Percentiles rank a stretch among this genome's conserved stretches.
Conservation (phyloP, 1,140 invertebrate genomes). For the Oppia nitens region DNA sequence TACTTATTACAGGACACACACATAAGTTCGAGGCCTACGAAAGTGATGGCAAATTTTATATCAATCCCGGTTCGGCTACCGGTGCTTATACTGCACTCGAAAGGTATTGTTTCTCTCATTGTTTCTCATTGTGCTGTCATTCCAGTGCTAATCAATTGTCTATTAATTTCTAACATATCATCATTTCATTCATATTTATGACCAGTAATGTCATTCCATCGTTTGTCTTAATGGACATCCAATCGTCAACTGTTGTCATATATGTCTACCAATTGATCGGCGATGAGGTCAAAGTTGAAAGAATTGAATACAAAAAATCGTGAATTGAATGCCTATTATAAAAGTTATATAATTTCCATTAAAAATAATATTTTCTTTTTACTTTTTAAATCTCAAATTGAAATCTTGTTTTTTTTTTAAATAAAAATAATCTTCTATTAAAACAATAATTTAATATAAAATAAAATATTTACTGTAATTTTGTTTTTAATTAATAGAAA, state of each 20-base stretch:
- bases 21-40: constrained; percentile 98
- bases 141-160: not conserved
- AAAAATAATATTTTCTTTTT: too few species aligned
- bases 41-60: constrained; percentile 97
- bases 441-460: too few species aligned
- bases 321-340: not conserved
- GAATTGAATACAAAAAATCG: constrained; percentile 85
- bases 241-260: constrained; percentile 88
- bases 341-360: too few species aligned
- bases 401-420: too few species aligned
- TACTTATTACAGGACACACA: constrained; percentile 94
- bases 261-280: constrained; percentile 95
- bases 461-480: too few species aligned
- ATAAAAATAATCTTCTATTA: too few species aligned
- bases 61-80: constrained; percentile 97
- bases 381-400: too few species aligned
- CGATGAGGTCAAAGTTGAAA: constrained; percentile 96
- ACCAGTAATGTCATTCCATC: constrained; percentile 76
- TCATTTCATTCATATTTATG: constrained; percentile 21
- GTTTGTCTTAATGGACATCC: constrained; percentile 97
- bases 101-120: constrained; percentile 39
- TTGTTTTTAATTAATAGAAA: too few species aligned
- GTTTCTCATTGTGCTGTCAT: not conserved
- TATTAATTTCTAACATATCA: constrained; percentile 3
- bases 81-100: constrained; percentile 89